Percentiles rank a stretch among this genome's conserved stretches.
Conservation (phyloP, 2,113 vertebrate species). For the Clinocottus analis region DNA sequence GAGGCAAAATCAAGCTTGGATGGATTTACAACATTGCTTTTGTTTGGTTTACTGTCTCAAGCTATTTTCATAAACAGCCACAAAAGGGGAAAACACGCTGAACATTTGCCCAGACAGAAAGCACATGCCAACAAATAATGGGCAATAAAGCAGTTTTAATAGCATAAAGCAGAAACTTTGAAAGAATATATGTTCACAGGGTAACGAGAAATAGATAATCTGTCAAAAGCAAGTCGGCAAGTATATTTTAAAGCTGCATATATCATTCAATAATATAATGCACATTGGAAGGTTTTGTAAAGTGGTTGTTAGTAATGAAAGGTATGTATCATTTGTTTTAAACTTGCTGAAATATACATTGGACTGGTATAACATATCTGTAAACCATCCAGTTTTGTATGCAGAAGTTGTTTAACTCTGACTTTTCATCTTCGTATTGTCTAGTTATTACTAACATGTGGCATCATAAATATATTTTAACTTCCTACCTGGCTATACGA, state of each 20-base stretch:
- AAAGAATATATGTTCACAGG: neutral
- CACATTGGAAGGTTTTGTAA: neutral
- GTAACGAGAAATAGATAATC: slow-evolving; percentile 1
- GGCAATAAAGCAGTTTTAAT: neutral
- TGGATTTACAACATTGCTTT: neutral
- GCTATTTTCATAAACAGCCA: neutral
- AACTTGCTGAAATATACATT: neutral
- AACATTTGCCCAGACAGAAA: neutral
- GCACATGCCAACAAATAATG: neutral
- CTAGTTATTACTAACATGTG: neutral
- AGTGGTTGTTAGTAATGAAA: neutral
- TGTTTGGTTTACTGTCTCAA: neutral
- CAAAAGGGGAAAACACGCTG: neutral
- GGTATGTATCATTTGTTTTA: neutral
- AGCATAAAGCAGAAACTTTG: neutral
- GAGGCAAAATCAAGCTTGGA: neutral
- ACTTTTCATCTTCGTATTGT: neutral
- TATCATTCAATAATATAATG: neutral
- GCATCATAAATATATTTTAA: neutral
- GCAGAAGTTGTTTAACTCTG: neutral
- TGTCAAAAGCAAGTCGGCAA: neutral
- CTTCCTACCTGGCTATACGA: neutral
- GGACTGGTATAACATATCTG: neutral
- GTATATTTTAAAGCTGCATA: neutral
- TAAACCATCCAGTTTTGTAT: neutral